A percentile compares a stretch with the other conserved stretches of the same genome.
Evolutionary conservation across 2,888 invertebrate genomes (phyloP).

Genomic region (Yponomeuta malinellus): DNA sequence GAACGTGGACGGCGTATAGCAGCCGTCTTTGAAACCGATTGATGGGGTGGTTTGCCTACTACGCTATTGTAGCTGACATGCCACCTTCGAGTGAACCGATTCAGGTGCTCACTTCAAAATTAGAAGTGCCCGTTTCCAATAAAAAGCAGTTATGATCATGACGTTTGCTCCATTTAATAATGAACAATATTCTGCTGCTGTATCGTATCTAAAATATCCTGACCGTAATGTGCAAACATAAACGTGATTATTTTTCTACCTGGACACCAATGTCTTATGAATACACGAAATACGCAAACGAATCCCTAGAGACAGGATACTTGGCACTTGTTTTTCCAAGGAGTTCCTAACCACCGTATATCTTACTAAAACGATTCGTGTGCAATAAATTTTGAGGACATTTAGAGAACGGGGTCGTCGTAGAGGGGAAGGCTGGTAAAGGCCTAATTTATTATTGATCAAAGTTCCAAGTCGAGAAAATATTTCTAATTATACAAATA

Average conservation of each 20-base stretch:
- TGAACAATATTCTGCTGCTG: no score
- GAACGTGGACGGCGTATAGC: conserved; percentile 42
- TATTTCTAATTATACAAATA: no score
- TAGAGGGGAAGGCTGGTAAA: conserved; percentile 35
- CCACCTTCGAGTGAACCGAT: conserved; percentile 36
- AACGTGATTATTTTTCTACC: neutral
- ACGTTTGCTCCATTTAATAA: neutral
- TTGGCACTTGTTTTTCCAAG: conserved; percentile 9
- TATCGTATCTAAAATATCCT: no score
- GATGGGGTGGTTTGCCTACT: neutral
- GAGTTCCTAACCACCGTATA: conserved; percentile 25
- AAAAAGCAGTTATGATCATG: neutral
- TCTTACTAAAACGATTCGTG: conserved; percentile 35
- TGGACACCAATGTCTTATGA: conserved; percentile 12
- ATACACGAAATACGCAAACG: conserved; percentile 28
- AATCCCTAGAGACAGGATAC: conserved; percentile 26
- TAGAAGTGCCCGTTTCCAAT: neutral
- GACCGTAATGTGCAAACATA: neutral
- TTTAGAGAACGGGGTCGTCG: conserved; percentile 37
- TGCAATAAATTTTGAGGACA: conserved; percentile 38
- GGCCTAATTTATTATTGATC: conserved; percentile 52
- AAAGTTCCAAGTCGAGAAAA: conserved; percentile 26
- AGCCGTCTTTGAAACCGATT: conserved; percentile 26
- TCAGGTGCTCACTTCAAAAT: conserved; percentile 40
- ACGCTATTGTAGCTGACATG: conserved; percentile 18